phyloP scores from a whole-genome alignment of 2,113 vertebrate species.

The Morphnarchus princeps region DNA sequence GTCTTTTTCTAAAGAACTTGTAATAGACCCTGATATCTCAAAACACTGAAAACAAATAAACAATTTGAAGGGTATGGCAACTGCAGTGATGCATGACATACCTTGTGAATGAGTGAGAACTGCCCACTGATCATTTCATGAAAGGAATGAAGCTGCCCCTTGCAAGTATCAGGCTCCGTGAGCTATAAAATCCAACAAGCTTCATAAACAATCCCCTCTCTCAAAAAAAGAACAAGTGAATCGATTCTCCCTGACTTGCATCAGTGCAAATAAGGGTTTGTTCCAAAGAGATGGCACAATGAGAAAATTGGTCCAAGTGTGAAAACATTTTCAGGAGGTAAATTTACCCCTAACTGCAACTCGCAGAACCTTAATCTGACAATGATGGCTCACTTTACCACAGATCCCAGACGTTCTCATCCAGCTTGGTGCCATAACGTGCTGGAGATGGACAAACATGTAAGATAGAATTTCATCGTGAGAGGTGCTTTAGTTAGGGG shows the following conservation, averaged over 20 bases:
- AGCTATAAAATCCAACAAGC: background rate
- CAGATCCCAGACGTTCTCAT: background rate
- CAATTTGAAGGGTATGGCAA: background rate
- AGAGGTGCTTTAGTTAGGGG: rapidly evolving
- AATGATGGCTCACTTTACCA: background rate
- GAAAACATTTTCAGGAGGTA: background rate
- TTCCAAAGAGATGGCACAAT: background rate
- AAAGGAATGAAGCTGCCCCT: background rate
- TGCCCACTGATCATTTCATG: too few species aligned
- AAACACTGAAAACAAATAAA: background rate
- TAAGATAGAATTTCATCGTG: background rate
- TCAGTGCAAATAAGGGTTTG: background rate
- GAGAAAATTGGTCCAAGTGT: background rate
- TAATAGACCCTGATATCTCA: background rate
- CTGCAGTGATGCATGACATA: background rate
- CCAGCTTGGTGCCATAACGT: background rate
- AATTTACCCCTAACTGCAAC: background rate
- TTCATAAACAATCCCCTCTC: background rate
- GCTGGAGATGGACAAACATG: background rate
- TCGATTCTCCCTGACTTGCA: background rate
- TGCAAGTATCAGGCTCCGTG: background rate
- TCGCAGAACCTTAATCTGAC: background rate
- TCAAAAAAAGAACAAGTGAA: background rate
- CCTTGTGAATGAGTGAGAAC: background rate
- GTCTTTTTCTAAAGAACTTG: background rate